phyloP scores from a whole-genome alignment of 2,888 invertebrate genomes.

The Cerastis leucographa region DNA sequence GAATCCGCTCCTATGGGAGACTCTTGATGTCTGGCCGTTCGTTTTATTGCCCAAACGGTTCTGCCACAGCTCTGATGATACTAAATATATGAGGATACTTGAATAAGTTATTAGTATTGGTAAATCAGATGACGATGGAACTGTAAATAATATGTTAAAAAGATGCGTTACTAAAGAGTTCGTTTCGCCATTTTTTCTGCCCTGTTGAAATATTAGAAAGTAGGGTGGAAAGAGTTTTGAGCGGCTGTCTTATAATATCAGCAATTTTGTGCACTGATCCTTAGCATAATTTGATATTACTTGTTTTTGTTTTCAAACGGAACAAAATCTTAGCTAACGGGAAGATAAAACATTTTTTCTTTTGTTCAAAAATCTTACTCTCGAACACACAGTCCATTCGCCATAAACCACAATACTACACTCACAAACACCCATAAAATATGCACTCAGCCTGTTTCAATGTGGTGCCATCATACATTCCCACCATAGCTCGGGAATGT shows the following conservation, averaged over 20 bases:
- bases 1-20: slow-evolving; percentile 61
- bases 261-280: neutral
- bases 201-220: neutral
- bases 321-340: neutral
- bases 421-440: slow-evolving; percentile 57
- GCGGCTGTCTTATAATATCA: neutral
- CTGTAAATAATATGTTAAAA: neutral
- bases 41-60: slow-evolving; percentile 53
- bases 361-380: too few species aligned
- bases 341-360: neutral
- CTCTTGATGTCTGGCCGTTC: slow-evolving; percentile 41
- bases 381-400: neutral
- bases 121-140: slow-evolving; percentile 18
- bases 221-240: neutral
- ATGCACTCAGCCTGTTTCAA: slow-evolving; percentile 50
- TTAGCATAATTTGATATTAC: neutral
- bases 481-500: slow-evolving; percentile 62
- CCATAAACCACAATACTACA: slow-evolving; percentile 16
- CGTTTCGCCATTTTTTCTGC: neutral
- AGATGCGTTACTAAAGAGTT: neutral
- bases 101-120: slow-evolving; percentile 34
- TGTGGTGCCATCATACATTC: slow-evolving; percentile 65
- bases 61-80: slow-evolving; percentile 33
- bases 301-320: neutral
- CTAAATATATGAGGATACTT: slow-evolving; percentile 32